These are phyloP conservation scores for Hypena proboscidalis DNA, from an alignment of 2,888 invertebrate species.

Conservation along the genomic window DNA sequence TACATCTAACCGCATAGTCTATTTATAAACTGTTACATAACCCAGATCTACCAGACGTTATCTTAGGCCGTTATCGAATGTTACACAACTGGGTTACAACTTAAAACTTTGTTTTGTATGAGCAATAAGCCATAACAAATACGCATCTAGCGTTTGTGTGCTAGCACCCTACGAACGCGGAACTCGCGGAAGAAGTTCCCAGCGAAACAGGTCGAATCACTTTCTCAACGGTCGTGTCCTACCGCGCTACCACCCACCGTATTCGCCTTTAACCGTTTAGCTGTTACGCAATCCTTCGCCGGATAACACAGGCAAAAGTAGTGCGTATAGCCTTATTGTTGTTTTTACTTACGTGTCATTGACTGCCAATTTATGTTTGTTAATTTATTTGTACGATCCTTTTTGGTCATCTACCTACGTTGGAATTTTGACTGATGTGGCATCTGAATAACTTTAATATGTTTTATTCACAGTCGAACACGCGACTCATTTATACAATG, in stretches of 20 bases:
- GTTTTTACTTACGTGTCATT: slow-evolving; percentile 13
- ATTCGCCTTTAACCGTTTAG: slow-evolving; percentile 50
- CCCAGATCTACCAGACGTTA: not conserved
- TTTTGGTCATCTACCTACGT: not conserved
- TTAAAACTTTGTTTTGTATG: not conserved
- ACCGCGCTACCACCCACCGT: slow-evolving; percentile 46
- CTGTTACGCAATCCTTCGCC: slow-evolving; percentile 48
- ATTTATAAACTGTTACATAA: too few species aligned
- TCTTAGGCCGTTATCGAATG: not conserved
- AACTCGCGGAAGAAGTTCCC: slow-evolving; percentile 56
- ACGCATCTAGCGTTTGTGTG: slow-evolving; percentile 13
- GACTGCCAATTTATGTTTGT: slow-evolving; percentile 8
- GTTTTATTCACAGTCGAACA: too few species aligned
- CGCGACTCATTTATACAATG: too few species aligned
- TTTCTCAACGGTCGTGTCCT: slow-evolving; percentile 57
- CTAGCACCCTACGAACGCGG: slow-evolving; percentile 36
- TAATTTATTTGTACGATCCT: not conserved
- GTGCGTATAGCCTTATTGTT: slow-evolving; percentile 22
- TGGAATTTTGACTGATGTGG: not conserved
- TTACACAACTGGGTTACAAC: not conserved
- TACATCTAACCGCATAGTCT: too few species aligned
- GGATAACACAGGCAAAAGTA: slow-evolving; percentile 43
- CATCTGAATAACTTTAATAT: too few species aligned
- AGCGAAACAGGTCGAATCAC: slow-evolving; percentile 61
- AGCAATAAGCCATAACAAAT: not conserved